Conservation (phyloP, 1,140 invertebrate species). For the Macrobrachium rosenbergii region DNA sequence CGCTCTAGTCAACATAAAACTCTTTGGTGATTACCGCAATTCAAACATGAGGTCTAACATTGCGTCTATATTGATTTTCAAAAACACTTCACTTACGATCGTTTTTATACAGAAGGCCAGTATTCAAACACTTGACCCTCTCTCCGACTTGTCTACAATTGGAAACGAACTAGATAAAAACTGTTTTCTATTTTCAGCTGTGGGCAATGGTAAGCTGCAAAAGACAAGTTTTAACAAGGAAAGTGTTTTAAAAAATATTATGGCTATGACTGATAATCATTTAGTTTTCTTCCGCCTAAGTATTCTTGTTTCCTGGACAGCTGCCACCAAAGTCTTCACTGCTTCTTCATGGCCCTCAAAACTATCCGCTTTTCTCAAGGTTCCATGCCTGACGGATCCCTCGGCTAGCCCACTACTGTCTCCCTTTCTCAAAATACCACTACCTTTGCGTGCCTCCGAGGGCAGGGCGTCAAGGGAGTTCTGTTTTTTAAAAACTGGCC, state of each 20-base stretch:
- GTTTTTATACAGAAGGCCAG: no score
- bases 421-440: slow-evolving; percentile 66
- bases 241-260: slow-evolving; percentile 11
- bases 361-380: slow-evolving; percentile 77
- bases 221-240: background rate
- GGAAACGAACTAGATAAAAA: no score
- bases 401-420: slow-evolving; percentile 61
- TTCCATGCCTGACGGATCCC: slow-evolving; percentile 70
- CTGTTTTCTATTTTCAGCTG: no score
- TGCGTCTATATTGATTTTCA: no score
- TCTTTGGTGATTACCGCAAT: no score
- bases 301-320: slow-evolving; percentile 78
- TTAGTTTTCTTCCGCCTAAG: slow-evolving; percentile 69
- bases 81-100: no score
- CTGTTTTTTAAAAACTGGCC: slow-evolving; percentile 66
- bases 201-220: background rate
- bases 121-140: no score
- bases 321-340: slow-evolving; percentile 79
- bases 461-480: slow-evolving; percentile 60
- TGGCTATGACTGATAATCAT: slow-evolving; percentile 30
- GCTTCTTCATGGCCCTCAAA: slow-evolving; percentile 82
- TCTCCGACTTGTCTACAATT: no score
- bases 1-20: no score
- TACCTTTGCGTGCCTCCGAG: slow-evolving; percentile 57
- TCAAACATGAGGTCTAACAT: no score